A percentile compares a stretch with the other conserved stretches of the same genome.
Evolutionary conservation across 2,888 invertebrate species (phyloP).

Genomic region (Leptinotarsa peninsularis): DNA sequence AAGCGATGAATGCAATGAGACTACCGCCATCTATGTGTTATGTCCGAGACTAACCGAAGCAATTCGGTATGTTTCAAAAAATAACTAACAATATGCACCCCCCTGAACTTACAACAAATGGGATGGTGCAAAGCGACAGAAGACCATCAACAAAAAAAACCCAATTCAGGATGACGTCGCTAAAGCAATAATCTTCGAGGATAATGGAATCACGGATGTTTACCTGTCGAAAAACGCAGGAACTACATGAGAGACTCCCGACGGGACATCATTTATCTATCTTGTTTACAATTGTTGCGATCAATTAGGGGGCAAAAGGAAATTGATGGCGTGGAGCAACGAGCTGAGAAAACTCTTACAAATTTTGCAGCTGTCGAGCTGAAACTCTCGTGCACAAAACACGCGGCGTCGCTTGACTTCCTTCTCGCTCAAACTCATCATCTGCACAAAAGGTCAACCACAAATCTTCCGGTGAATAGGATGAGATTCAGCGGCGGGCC

Average conservation of each 20-base stretch:
- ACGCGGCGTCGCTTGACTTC: conserved; percentile 38
- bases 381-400: conserved; percentile 33
- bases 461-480: conserved; percentile 30
- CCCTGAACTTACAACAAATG: too few relatives aligned
- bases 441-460: conserved; percentile 34
- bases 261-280: conserved; percentile 40
- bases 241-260: conserved; percentile 29
- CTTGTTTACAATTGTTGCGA: conserved; percentile 41
- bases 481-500: conserved; percentile 12
- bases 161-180: conserved; percentile 1
- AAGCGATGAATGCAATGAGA: too few relatives aligned
- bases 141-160: neutral
- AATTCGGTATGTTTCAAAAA: too few relatives aligned
- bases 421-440: conserved; percentile 27
- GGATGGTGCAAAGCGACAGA: neutral
- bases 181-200: conserved; percentile 3
- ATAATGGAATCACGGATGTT: conserved; percentile 22
- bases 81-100: neutral
- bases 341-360: conserved; percentile 42
- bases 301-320: conserved; percentile 43
- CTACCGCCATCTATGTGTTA: too few relatives aligned
- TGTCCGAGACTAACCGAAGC: too few relatives aligned
- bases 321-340: conserved; percentile 43
- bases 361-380: conserved; percentile 38
- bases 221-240: conserved; percentile 22